Conservation (phyloP, 2,888 invertebrate species). For the Conus canariensis region DNA sequence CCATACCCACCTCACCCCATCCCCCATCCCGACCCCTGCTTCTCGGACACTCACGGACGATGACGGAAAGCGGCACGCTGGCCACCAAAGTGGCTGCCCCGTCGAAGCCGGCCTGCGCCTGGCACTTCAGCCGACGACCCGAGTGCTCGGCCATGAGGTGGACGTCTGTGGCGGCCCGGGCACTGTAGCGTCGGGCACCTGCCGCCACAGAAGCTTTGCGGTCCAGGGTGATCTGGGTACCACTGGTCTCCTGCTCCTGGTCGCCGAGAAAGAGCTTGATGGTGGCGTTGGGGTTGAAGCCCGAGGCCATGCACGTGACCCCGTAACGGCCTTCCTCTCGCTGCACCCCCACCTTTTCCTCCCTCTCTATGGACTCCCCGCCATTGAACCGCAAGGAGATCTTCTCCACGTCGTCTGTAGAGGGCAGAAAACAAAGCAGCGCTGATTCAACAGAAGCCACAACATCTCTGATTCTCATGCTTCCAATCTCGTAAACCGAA, state of each 20-base stretch:
- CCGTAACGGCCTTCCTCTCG: slow-evolving; percentile 24
- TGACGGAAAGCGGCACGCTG: slow-evolving; percentile 24
- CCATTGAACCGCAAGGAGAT: slow-evolving; percentile 19
- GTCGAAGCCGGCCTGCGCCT: slow-evolving; percentile 14
- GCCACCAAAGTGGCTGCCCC: neutral
- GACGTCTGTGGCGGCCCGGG: neutral
- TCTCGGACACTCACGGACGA: slow-evolving; percentile 13
- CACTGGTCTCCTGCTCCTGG: neutral
- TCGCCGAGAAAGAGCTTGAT: neutral
- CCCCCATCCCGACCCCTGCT: no score
- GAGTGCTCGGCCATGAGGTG: neutral
- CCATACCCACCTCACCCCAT: no score
- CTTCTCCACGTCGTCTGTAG: slow-evolving; percentile 20
- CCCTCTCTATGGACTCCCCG: neutral
- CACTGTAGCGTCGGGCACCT: neutral
- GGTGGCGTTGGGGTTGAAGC: slow-evolving; percentile 18
- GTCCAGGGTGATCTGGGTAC: neutral
- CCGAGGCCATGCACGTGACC: neutral
- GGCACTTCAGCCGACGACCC: neutral
- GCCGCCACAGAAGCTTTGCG: neutral
- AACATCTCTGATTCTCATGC: no score
- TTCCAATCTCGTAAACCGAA: no score
- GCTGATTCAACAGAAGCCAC: no score
- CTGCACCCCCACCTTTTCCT: neutral
- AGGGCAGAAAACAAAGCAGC: no score